phyloP scores from a whole-genome alignment of 2,797 vertebrate genomes.

The Pangasius mekongensis region DNA sequence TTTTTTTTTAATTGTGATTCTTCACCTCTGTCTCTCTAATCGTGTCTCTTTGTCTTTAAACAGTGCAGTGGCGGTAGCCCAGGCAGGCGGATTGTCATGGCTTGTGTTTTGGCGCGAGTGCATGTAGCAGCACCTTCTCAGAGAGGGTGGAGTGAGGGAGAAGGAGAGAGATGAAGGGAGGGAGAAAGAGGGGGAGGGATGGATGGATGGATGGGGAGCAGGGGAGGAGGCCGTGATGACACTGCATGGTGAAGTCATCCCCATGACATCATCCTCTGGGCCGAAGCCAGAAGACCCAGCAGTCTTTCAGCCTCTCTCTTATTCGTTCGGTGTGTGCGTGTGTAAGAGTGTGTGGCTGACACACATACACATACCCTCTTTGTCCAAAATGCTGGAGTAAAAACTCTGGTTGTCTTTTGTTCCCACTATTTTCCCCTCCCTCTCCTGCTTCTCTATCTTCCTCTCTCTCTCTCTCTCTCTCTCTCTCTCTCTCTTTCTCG shows the following conservation, averaged over 20 bases:
- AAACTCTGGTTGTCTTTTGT: constrained; percentile 56
- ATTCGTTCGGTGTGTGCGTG: constrained; percentile 39
- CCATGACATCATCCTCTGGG: constrained; percentile 67
- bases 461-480: constrained; percentile 34
- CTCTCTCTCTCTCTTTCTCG: constrained; percentile 43
- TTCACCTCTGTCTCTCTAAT: constrained; percentile 25
- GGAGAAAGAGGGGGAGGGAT: constrained; percentile 42
- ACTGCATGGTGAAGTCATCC: constrained; percentile 68
- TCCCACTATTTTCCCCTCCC: constrained; percentile 45
- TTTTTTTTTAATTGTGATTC: not conserved
- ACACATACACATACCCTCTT: constrained; percentile 50
- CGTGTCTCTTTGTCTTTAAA: constrained; percentile 48
- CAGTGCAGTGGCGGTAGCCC: constrained; percentile 44
- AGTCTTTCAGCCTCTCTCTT: constrained; percentile 51
- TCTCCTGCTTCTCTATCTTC: constrained; percentile 28
- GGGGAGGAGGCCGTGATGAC: constrained; percentile 61
- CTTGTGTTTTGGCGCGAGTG: constrained; percentile 51
- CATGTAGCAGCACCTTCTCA: constrained; percentile 53
- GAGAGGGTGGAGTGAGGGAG: constrained; percentile 42
- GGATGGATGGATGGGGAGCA: constrained; percentile 39
- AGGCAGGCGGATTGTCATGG: constrained; percentile 35
- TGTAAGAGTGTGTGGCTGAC: constrained; percentile 34
- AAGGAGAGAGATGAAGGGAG: constrained; percentile 27
- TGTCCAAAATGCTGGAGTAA: constrained; percentile 57
- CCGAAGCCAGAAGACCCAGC: constrained; percentile 59